Evolutionary conservation across 2,113 vertebrate species (phyloP), one percentile per base, ranked within the genome.

Genomic region (Eurypyga helias): DNA sequence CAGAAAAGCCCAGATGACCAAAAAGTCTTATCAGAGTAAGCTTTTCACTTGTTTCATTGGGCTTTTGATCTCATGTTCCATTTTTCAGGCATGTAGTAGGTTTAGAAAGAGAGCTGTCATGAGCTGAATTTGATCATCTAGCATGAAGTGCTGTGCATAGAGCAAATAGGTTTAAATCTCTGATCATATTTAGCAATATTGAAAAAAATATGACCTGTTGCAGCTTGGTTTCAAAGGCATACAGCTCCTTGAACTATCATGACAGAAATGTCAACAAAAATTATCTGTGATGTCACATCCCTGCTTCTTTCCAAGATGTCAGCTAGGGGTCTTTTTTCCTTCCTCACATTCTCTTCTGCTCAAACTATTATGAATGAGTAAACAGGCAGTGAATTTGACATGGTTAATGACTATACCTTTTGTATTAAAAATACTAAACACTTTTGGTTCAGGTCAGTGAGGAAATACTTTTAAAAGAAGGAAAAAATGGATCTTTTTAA

Each of bases 1-100:
- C 99, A 99, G 82, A 98, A 98, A 96, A 99, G 98, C 76, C 98
- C 99, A 71, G 98, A 99, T 43, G 98, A 99, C 95, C 99, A 99
- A 78, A 98, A 98, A 77, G 97, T 98, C 77, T 97, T 99, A 82
- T 98, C 98, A 79, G 98, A 98, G 99, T 99, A 98, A 99, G 99
- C 71, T 83, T 58, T 72, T 71, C 0, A 23, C 43, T 77, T 64
- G 26, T 65, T 92, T 86, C 98, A 97, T 99, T 99, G 97, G 98
- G 98, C 81, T 91, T 54, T n/a, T 67, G 24, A 54, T 31, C 51
- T 64, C 15, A 0, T 3, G 7, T 66, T 62, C 28, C 9, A 7
- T 36, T 90, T 76, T 17, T 73, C 46, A 51, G 12, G 11, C 24
- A 3, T 23, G 18, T 70, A 24, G 17, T 86, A 9, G 5, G 23